These are phyloP conservation scores for Drosophila neonasuta DNA, from an alignment of 2,888 invertebrate species.

Conservation along the genomic window DNA sequence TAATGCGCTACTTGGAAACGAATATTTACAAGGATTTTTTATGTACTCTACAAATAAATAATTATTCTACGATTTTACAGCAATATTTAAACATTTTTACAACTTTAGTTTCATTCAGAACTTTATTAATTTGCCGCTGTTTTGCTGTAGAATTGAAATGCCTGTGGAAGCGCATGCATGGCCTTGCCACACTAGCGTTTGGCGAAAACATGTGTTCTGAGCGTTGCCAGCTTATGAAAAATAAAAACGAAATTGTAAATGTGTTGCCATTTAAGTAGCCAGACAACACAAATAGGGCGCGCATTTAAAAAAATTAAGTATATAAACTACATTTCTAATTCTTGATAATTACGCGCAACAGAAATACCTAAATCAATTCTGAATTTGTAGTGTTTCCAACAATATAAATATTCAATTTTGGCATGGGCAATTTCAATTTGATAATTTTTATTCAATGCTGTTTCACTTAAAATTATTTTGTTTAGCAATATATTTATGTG, in stretches of 20 bases:
- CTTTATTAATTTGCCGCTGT: not conserved
- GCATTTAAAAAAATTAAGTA: not conserved
- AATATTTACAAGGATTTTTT: not conserved
- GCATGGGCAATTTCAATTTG: not conserved
- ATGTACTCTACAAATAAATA: not conserved
- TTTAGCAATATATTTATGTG: constrained; percentile 35
- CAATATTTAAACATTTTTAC: not conserved
- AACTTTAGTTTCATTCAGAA: not conserved
- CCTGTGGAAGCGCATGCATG: constrained; percentile 14
- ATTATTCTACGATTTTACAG: not conserved
- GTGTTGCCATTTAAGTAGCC: too few relatives aligned
- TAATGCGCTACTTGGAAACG: constrained; percentile 16
- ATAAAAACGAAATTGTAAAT: too few relatives aligned
- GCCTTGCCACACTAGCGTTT: constrained; percentile 30
- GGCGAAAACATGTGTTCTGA: constrained; percentile 23
- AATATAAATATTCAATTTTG: not conserved
- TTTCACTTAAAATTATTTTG: constrained; percentile 40
- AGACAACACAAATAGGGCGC: not conserved
- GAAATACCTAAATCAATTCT: too few relatives aligned
- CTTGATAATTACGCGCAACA: too few relatives aligned
- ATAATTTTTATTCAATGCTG: constrained; percentile 36
- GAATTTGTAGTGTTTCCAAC: not conserved
- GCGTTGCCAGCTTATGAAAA: not conserved
- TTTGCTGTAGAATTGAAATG: not conserved
- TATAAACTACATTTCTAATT: not conserved